Conservation (phyloP, 2,113 vertebrate species). For the Lutjanus erythropterus region DNA sequence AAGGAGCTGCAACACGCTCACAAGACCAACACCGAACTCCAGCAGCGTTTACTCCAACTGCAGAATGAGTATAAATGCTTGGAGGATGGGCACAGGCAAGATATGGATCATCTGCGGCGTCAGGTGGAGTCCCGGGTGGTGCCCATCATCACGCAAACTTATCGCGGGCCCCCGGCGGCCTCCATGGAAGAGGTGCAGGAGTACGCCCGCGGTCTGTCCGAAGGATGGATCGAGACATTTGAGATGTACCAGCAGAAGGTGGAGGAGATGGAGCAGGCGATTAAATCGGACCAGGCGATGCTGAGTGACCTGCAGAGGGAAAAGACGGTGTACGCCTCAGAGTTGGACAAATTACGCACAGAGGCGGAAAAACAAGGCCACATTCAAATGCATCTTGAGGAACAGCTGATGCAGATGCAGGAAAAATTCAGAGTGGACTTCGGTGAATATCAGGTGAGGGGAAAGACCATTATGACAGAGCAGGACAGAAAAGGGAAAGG, state of each 20-base stretch:
- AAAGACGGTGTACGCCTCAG: conserved; percentile 82
- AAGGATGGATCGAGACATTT: conserved; percentile 88
- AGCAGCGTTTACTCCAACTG: conserved; percentile 86
- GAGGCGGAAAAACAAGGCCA: conserved; percentile 85
- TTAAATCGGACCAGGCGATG: conserved; percentile 82
- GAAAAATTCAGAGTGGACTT: conserved; percentile 84
- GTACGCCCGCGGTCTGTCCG: conserved; percentile 86
- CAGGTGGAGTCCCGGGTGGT: conserved; percentile 77
- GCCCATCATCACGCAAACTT: conserved; percentile 73
- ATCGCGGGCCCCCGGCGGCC: conserved; percentile 73
- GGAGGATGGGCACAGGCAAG: conserved; percentile 84
- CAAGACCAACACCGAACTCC: conserved; percentile 83
- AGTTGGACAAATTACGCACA: conserved; percentile 85
- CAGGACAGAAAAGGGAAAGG: not conserved
- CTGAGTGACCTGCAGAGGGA: conserved; percentile 87
- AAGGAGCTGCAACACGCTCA: conserved; percentile 81
- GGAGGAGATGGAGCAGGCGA: conserved; percentile 86
- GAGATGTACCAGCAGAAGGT: conserved; percentile 89
- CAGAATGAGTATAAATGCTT: conserved; percentile 83
- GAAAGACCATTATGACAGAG: not conserved
- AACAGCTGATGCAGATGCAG: conserved; percentile 87
- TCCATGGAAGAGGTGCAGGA: conserved; percentile 86
- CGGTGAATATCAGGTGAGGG: conserved; percentile 89
- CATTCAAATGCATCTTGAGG: conserved; percentile 87
- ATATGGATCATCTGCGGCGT: conserved; percentile 79